These are phyloP conservation scores for Oscheius sp. DNA, from an alignment of 2,888 invertebrate genomes.

Conservation along the genomic window DNA sequence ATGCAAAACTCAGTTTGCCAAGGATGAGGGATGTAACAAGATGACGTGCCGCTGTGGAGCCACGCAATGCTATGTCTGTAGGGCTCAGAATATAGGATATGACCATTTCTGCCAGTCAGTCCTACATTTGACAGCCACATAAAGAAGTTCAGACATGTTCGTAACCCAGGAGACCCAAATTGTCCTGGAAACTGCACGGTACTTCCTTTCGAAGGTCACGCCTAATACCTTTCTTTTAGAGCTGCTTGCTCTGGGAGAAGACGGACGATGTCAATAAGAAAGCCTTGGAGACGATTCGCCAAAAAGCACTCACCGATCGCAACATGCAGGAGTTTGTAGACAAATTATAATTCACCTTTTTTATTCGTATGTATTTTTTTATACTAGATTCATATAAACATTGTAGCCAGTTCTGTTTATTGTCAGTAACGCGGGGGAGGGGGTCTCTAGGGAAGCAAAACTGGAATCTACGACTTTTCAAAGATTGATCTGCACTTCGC, in stretches of 20 bases:
- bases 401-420: too few species aligned
- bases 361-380: too few species aligned
- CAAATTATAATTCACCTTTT: neutral
- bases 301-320: constrained; percentile 1
- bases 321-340: neutral
- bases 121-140: neutral
- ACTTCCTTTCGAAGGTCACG: too few species aligned
- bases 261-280: neutral
- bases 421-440: too few species aligned
- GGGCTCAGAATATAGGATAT: constrained; percentile 77
- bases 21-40: constrained; percentile 76
- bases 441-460: too few species aligned
- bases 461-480: too few species aligned
- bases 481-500: too few species aligned
- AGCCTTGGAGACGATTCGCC: neutral
- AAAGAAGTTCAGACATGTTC: neutral
- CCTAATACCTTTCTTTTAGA: too few species aligned
- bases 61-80: constrained; percentile 78
- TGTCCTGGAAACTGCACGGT: constrained; percentile 5
- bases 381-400: too few species aligned
- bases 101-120: constrained; percentile 48
- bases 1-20: constrained; percentile 15
- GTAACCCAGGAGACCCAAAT: neutral
- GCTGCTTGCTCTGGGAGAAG: constrained; percentile 17
- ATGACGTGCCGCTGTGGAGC: constrained; percentile 79